Base-by-base conservation (phyloP, 2,113 vertebrate species). In the Triplophysa dalaica region DNA sequence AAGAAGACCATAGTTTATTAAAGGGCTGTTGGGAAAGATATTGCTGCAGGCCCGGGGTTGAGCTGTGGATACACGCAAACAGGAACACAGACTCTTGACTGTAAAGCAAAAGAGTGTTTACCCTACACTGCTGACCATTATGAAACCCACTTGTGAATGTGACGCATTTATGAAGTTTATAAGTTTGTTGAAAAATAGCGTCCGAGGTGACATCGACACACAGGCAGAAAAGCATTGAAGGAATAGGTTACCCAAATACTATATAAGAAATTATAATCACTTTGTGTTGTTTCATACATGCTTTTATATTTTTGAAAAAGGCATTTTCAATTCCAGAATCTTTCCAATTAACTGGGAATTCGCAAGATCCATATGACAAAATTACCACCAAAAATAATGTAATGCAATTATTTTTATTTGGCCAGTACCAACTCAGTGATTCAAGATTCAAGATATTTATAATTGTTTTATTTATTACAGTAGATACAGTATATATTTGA, bases 1-100 rank as follows among this genome's bases (percentile, higher is more conserved):
- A 90, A 91, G 90, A 89, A 85, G 87, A 77, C 87, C 88, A 83
- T 84, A 88, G 88, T 89, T 91, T 91, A 90, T 90, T 91, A 90
- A 86, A 87, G 88, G 38, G 14, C 84, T 83, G 83, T 88, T 80
- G 82, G 81, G 80, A 81, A 86, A 85, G 77, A 87, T 86, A 91
- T 91, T 89, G 86, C 85, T 83, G 88, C 82, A 1, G 85, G 86
- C 76, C 81, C 85, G 73, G 26, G 56, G 1, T 82, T 61, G 7
- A 52, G 58, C 60, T 16, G 58, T 11, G 68, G 50, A 56, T 12
- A 65, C 29, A 54, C 45, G 64, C 68, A 76, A 17, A 67, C 70
- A 56, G 63, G 48, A 41, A n/a, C 22, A 5, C 48, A 19, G 50
- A 56, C 26, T 52, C 70, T 70, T 26, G 72, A 83, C 84, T 82